Conservation (phyloP, 2,888 invertebrate species). For the Meiosimyza platycephala region DNA sequence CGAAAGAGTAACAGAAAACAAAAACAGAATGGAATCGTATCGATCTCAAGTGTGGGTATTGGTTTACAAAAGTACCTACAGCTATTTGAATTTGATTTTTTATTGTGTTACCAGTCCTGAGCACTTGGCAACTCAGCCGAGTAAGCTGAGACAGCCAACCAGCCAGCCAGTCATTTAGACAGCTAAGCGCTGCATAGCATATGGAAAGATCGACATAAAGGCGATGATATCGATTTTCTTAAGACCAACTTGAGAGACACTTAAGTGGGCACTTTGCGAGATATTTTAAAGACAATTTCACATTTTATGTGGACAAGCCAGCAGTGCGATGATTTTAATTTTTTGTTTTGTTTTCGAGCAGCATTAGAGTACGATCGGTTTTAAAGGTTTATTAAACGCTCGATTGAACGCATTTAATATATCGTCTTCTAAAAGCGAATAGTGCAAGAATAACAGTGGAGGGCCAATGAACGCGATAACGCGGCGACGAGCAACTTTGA, state of each 20-base stretch:
- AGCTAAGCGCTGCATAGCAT: background rate
- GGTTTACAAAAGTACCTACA: constrained; percentile 29
- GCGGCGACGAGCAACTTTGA: no score
- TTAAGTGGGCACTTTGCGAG: constrained; percentile 35
- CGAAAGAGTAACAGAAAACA: background rate
- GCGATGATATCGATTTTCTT: constrained; percentile 28
- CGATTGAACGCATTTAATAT: constrained; percentile 14
- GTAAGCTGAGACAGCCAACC: no score
- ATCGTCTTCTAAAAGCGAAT: no score
- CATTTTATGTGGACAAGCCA: constrained; percentile 15
- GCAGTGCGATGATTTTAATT: background rate
- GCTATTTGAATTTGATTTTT: constrained; percentile 12
- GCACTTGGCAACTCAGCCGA: background rate
- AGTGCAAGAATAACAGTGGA: no score
- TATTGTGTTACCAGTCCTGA: background rate
- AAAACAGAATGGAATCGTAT: constrained; percentile 24
- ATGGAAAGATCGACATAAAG: background rate
- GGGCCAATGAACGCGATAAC: no score
- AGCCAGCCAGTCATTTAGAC: background rate
- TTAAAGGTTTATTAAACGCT: background rate
- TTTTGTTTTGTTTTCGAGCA: background rate
- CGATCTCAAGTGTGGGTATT: constrained; percentile 29
- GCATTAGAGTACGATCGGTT: background rate
- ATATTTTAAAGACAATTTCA: constrained; percentile 24
- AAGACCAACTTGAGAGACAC: constrained; percentile 27